phyloP scores from a whole-genome alignment of 2,113 vertebrate species.

The Craseonycteris thonglongyai region DNA sequence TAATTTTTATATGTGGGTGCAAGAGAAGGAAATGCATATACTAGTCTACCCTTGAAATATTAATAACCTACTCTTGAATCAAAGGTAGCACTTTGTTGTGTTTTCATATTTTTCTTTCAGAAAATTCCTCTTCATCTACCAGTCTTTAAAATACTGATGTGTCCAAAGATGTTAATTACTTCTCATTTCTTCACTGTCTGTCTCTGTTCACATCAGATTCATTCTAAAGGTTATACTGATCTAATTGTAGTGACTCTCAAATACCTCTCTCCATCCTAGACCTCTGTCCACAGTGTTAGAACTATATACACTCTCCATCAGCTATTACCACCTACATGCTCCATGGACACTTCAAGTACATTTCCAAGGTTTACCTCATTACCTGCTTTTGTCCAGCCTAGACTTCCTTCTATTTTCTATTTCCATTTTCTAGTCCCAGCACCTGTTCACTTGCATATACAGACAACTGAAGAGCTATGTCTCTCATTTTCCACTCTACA shows the following conservation, averaged over 20 bases:
- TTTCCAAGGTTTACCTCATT: not conserved
- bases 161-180: not conserved
- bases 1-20: not conserved
- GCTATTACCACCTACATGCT: not conserved
- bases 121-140: slow-evolving; percentile 10
- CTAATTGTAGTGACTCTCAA: slow-evolving; percentile 9
- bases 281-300: not conserved
- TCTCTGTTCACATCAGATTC: not conserved
- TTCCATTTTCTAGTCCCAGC: not conserved
- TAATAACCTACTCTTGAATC: not conserved
- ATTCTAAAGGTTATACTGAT: not conserved
- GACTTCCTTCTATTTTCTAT: not conserved
- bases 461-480: not conserved
- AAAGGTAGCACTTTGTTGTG: not conserved
- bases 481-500: not conserved
- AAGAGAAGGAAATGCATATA: not conserved
- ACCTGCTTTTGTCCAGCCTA: not conserved
- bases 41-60: not conserved
- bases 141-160: not conserved
- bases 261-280: not conserved
- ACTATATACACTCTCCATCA: not conserved
- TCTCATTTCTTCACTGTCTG: not conserved
- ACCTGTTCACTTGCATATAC: not conserved
- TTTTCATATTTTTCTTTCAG: slow-evolving; percentile 17
- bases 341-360: not conserved